These are phyloP conservation scores for Dynastes grantii DNA, from an alignment of 2,888 invertebrate species.

Conservation along the genomic window DNA sequence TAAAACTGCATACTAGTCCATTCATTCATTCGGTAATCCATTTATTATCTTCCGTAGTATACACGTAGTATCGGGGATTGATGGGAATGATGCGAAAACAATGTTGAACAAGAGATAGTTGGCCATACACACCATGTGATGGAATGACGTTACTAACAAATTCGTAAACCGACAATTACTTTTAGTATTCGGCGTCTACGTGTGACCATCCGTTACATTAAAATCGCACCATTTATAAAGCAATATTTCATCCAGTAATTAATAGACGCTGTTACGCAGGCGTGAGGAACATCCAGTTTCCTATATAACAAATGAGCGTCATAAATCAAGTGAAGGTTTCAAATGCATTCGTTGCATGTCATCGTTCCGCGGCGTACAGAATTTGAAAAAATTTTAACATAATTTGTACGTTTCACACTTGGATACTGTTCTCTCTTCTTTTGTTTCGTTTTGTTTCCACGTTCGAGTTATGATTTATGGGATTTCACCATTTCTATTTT, in stretches of 20 bases:
- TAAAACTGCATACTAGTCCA: constrained; percentile 23
- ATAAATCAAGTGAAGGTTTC: constrained; percentile 18
- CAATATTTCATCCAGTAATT: constrained; percentile 34
- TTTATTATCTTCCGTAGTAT: constrained; percentile 27
- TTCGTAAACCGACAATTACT: constrained; percentile 18
- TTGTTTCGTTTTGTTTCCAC: too few species aligned
- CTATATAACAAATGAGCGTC: constrained; percentile 26
- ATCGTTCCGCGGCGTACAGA: not conserved
- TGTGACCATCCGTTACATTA: constrained; percentile 6
- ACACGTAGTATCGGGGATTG: not conserved
- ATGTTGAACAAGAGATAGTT: not conserved
- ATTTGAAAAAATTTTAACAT: constrained; percentile 3
- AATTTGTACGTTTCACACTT: constrained; percentile 14
- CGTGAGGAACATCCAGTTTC: constrained; percentile 32
- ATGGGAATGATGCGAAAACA: constrained; percentile 23
- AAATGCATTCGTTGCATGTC: constrained; percentile 20
- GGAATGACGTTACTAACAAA: not conserved
- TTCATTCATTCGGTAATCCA: constrained; percentile 15
- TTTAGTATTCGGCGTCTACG: constrained; percentile 5
- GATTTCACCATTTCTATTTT: too few species aligned
- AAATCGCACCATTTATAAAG: constrained; percentile 33
- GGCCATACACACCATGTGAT: not conserved
- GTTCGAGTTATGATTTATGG: too few species aligned
- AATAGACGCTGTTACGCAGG: constrained; percentile 35
- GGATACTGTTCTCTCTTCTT: not conserved